Base-by-base conservation (phyloP, 2,113 vertebrate genomes). In the Sceloporus undulatus region DNA sequence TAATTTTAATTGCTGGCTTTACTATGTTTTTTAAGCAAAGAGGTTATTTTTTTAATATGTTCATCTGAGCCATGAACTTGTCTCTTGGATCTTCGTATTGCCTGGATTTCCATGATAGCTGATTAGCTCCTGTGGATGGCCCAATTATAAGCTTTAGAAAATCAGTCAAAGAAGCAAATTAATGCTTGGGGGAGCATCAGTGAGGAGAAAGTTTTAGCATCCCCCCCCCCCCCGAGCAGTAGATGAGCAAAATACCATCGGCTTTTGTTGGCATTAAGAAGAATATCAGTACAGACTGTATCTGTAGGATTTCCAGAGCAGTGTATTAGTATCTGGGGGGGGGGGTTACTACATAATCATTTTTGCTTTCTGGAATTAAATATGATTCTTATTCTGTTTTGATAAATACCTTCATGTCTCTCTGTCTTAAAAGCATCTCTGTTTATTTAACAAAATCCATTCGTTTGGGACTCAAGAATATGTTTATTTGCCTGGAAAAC, bases 71-170 rank as follows among this genome's bases (percentile, higher is more conserved):
- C 40, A 8, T 4, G 88, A 91, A 66, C 71, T 89, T 77, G 77
- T 87, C 90, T 95, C 85, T 66, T 83, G 91, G 77, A 87, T 92
- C 89, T 91, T 93, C 40, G 84, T 91, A 86, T 80, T 62, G 68
- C n/a, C 48, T n/a, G 59, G 65, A 42, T 90, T 90, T 92, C 89
- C 48, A 0, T 90, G 91, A 91, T 86, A 93, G 62, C 82, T 90
- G 84, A 90, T 94, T 95, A 90, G 88, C 85, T 92, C 27, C 91
- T 70, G 81, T 2, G 81, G 86, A 88, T 89, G 65, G 52, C n/a
- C 66, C 92, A 89, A 90, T 93, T 96, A 91, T 25, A 90, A 91
- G 78, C 88, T 87, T 90, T 83, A 88, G 84, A 71, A 92, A 94
- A 87, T 62, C 85, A 90, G 76, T 80, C 91, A 88, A 92, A 92